These are phyloP conservation scores for Drosophila littoralis DNA, from an alignment of 1,140 invertebrate genomes.

Conservation along the genomic window DNA sequence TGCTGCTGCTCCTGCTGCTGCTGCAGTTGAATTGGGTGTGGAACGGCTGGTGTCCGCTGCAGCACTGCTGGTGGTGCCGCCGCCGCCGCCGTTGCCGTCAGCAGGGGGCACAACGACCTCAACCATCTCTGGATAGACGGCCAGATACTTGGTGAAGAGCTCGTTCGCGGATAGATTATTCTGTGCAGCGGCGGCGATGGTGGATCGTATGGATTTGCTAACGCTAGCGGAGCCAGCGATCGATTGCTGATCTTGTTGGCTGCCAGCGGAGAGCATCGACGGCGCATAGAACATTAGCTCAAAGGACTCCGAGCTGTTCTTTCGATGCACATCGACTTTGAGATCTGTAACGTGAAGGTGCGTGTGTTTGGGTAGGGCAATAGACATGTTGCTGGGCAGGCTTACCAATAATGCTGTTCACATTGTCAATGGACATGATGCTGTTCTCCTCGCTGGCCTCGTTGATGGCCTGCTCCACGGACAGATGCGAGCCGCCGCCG, in stretches of 20 bases:
- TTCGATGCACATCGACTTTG: constrained; percentile 96
- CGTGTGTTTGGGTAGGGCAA: not conserved
- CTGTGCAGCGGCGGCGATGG: constrained; percentile 44
- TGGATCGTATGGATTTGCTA: constrained; percentile 72
- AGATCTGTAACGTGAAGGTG: constrained; percentile 86
- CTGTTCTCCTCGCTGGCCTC: constrained; percentile 86
- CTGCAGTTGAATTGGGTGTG: not conserved
- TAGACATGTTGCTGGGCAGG: constrained; percentile 32
- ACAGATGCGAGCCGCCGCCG: constrained; percentile 70
- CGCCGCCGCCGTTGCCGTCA: constrained; percentile 10
- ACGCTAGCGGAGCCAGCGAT: constrained; percentile 74
- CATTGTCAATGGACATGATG: constrained; percentile 87
- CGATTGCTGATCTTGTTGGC: constrained; percentile 79
- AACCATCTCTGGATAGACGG: constrained; percentile 72
- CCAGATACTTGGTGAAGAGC: constrained; percentile 70
- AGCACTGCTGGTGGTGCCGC: not conserved
- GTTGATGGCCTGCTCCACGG: constrained; percentile 84
- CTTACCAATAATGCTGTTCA: constrained; percentile 89
- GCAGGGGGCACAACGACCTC: constrained; percentile 33
- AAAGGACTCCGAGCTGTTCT: constrained; percentile 95
- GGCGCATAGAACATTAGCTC: constrained; percentile 80
- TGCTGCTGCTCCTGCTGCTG: not conserved
- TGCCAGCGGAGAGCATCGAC: constrained; percentile 70
- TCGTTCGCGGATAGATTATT: constrained; percentile 39
- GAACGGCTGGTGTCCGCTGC: not conserved